Evolutionary conservation across 92 coral and sea anemone genomes (phyloP), one percentile per base, ranked within the genome.

Genomic region (Plumapathes pennacea): DNA sequence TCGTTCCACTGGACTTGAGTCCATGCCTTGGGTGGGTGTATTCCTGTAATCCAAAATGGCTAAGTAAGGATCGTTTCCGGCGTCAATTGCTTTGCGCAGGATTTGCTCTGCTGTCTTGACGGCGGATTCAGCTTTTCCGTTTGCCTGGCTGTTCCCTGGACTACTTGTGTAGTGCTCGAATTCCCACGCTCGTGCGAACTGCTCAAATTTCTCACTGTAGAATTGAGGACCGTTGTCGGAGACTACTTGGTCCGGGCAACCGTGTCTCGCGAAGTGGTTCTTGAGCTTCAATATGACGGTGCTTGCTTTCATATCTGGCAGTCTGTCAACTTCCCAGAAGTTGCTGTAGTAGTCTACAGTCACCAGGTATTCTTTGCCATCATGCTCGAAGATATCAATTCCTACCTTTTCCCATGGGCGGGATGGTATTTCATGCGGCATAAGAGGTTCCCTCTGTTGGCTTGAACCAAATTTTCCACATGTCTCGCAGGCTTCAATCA

Each of bases 391-490:
- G 10, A 62, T n/a, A 31, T 62, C 70, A 5, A 46, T 46, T 10
- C 70, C 56, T 41, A 62, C n/a, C 44, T 62, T 44, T 43, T 62
- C 70, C 60, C 71, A 63, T 21, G 60, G 71, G 30, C 48, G 60
- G 4, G 46, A 10, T 14, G 45, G 7, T 28, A 23, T 27, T 1
- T 41, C 54, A 13, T 60, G 54, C 5, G 54, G 38, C 7, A 47
- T 47, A 19, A 48, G 48, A 3, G 71, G 34, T 41, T 48, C 71
- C 21, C 36, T 62, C 42, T 45, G 70, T 17, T 43, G 57, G 34
- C 55, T 46, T 46, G 70, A 46, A 24, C 47, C 46, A 17, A 40
- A 62, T 12, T 62, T 46, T 29, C 70, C 12, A 48, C 58, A 63
- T 20, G 33, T 32, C 37, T 62, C 57, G 50, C 69, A 46, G 8